phyloP scores from a whole-genome alignment of 2,888 invertebrate genomes.

The Nomada fucata region DNA sequence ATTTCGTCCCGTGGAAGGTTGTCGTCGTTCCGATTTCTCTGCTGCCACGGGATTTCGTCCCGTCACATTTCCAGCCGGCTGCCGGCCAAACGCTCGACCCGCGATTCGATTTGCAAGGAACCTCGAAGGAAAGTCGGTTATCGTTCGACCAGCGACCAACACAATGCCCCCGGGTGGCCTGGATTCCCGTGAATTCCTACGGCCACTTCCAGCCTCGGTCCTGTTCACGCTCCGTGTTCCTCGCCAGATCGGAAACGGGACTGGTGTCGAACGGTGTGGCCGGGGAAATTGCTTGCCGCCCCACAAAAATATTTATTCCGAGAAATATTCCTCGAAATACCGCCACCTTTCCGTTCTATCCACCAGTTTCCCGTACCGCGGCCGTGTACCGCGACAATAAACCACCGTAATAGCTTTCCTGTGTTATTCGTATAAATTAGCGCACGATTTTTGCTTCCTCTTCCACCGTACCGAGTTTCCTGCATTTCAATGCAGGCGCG shows the following conservation, averaged over 20 bases:
- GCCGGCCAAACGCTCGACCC: conserved; percentile 47
- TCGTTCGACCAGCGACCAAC: conserved; percentile 41
- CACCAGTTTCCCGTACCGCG: background rate
- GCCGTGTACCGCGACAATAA: conserved; percentile 29
- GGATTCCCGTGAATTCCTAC: conserved; percentile 54
- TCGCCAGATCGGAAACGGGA: conserved; percentile 57
- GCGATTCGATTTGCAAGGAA: conserved; percentile 60
- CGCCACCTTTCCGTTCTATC: conserved; percentile 19
- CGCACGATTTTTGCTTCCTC: too few species aligned
- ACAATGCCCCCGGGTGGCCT: conserved; percentile 42
- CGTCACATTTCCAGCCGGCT: conserved; percentile 55
- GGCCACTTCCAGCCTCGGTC: conserved; percentile 40
- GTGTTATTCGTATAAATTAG: too few species aligned
- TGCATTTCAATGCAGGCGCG: too few species aligned
- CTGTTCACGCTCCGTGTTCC: conserved; percentile 5
- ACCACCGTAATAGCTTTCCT: background rate
- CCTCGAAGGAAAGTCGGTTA: conserved; percentile 44
- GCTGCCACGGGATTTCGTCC: conserved; percentile 38
- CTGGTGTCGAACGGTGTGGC: conserved; percentile 33
- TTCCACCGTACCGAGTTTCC: too few species aligned
- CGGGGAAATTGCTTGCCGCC: conserved; percentile 49
- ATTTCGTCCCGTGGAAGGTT: conserved; percentile 1
- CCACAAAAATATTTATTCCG: conserved; percentile 69
- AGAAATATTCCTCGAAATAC: conserved; percentile 62
- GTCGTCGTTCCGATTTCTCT: conserved; percentile 28